Evolutionary conservation across 2,888 invertebrate genomes (phyloP).

Genomic region (Chaetogeoica ovagalla): DNA sequence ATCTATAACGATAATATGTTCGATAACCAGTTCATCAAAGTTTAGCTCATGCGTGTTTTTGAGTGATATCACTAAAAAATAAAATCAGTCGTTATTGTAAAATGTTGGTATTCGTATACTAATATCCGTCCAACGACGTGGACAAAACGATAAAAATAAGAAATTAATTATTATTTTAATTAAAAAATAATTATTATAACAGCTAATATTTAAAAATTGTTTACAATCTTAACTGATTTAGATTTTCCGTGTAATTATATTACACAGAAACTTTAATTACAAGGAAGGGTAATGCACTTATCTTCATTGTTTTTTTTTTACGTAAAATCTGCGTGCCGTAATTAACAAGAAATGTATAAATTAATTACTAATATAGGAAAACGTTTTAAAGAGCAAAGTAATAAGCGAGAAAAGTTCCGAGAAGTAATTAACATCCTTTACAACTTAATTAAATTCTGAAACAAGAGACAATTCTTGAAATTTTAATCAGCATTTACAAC

Average conservation of each 20-base stretch:
- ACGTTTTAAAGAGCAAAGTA: conserved; percentile 48
- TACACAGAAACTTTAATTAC: conserved; percentile 40
- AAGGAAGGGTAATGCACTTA: conserved; percentile 39
- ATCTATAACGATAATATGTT: too few species aligned
- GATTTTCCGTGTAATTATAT: conserved; percentile 41
- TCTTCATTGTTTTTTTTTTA: conserved; percentile 42
- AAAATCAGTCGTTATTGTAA: neutral
- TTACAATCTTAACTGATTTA: conserved; percentile 47
- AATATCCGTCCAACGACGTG: conserved; percentile 2
- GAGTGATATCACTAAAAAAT: too few species aligned
- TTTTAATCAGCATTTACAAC: conserved; percentile 45
- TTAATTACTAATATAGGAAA: conserved; percentile 50
- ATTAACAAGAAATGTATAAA: conserved; percentile 50
- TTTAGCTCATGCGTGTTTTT: too few species aligned
- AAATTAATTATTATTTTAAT: conserved; percentile 36
- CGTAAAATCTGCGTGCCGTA: conserved; percentile 38
- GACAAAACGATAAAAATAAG: neutral
- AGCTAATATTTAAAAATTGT: conserved; percentile 39
- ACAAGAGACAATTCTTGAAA: conserved; percentile 44
- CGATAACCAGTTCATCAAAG: too few species aligned
- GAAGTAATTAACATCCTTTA: conserved; percentile 52
- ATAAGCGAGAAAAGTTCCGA: conserved; percentile 52
- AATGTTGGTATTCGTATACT: neutral
- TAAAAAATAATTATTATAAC: conserved; percentile 38
- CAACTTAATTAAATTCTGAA: conserved; percentile 47